Evolutionary conservation across 2,888 invertebrate genomes (phyloP).

Genomic region (Cryptosula pallasiana): DNA sequence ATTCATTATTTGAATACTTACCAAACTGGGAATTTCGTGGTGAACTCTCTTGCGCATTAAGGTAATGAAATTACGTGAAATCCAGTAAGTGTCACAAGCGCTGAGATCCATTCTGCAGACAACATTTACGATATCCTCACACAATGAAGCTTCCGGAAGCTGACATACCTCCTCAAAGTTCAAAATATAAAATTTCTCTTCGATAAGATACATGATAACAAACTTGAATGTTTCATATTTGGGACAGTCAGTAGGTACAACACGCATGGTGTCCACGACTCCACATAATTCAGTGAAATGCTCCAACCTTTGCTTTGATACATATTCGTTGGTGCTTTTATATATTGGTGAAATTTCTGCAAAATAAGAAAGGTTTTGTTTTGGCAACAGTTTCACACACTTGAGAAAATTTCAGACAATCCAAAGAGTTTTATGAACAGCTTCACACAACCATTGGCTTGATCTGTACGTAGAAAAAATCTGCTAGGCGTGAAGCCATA

Average conservation of each 20-base stretch:
- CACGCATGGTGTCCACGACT: constrained; percentile 65
- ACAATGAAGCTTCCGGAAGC: constrained; percentile 23
- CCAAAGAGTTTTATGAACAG: no score
- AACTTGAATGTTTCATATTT: constrained; percentile 66
- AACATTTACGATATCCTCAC: not conserved
- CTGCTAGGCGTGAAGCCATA: no score
- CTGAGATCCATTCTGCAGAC: not conserved
- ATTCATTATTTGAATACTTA: no score
- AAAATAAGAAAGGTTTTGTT: constrained; percentile 32
- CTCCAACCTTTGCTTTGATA: constrained; percentile 67
- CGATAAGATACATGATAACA: constrained; percentile 68
- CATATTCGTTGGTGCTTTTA: constrained; percentile 69
- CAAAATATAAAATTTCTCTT: constrained; percentile 64
- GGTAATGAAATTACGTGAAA: not conserved
- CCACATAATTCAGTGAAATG: constrained; percentile 69
- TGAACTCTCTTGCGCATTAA: not conserved
- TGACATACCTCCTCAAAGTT: constrained; percentile 57
- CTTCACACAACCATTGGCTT: no score
- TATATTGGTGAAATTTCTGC: constrained; percentile 73
- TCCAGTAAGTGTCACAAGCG: constrained; percentile 13
- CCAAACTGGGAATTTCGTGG: not conserved
- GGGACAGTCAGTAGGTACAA: constrained; percentile 63
- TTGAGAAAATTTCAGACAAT: no score
- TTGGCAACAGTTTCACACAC: no score
- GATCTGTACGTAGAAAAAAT: no score